These are phyloP conservation scores for Agrotis clavis DNA, from an alignment of 2,888 invertebrate species.

Conservation along the genomic window DNA sequence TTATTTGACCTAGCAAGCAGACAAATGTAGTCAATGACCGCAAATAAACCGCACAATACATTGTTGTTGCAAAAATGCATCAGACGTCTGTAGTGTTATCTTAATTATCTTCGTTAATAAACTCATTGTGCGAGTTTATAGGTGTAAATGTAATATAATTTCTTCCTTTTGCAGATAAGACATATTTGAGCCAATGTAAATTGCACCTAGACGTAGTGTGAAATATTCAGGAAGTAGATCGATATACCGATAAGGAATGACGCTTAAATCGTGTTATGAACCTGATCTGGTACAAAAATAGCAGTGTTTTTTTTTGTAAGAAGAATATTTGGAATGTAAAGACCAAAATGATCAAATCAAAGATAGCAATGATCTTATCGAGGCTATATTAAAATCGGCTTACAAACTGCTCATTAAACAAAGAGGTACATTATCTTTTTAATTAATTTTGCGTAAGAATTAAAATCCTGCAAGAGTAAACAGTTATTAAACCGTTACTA, in stretches of 20 bases:
- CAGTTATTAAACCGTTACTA: slow-evolving; percentile 6
- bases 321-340: too few relatives aligned
- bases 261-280: background rate
- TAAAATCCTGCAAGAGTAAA: background rate
- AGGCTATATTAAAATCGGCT: too few relatives aligned
- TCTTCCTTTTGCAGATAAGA: slow-evolving; percentile 20
- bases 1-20: slow-evolving; percentile 31
- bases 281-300: background rate
- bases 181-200: slow-evolving; percentile 17
- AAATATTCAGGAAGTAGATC: slow-evolving; percentile 28
- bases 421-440: too few relatives aligned
- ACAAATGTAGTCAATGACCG: slow-evolving; percentile 30
- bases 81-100: slow-evolving; percentile 18
- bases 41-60: slow-evolving; percentile 22
- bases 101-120: slow-evolving; percentile 37
- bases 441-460: background rate
- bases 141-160: slow-evolving; percentile 19
- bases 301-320: too few relatives aligned
- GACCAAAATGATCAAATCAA: too few relatives aligned
- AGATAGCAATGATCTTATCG: too few relatives aligned
- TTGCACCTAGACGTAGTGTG: slow-evolving; percentile 19
- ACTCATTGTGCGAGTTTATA: slow-evolving; percentile 30
- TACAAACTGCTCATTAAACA: too few relatives aligned
- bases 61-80: slow-evolving; percentile 45
- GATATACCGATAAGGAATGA: slow-evolving; percentile 11